Percentiles rank a stretch among this genome's conserved stretches.
phyloP scores from a whole-genome alignment of 2,113 vertebrate genomes.

The Poeciliopsis retropinna region DNA sequence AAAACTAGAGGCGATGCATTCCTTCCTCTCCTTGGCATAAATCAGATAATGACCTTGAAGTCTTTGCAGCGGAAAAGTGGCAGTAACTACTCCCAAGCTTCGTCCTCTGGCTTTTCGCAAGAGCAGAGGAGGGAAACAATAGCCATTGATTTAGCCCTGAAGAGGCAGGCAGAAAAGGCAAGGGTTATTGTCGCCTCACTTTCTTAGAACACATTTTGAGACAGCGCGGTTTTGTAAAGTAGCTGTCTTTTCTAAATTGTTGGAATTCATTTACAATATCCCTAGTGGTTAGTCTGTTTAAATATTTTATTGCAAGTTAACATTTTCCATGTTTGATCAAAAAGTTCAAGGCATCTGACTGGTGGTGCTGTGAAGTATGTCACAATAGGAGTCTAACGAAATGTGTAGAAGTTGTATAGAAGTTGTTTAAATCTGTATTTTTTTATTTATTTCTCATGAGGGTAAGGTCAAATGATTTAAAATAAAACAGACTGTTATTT shows the following conservation, averaged over 20 bases:
- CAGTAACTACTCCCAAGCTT: slow-evolving; percentile 73
- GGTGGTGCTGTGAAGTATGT: not conserved
- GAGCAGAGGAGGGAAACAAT: slow-evolving; percentile 76
- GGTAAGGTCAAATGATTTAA: too few relatives aligned
- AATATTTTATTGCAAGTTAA: not conserved
- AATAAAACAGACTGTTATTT: too few relatives aligned
- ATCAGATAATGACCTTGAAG: slow-evolving; percentile 83
- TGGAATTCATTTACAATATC: not conserved
- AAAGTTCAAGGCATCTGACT: not conserved
- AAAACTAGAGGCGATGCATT: slow-evolving; percentile 62
- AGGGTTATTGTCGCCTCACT: slow-evolving; percentile 61
- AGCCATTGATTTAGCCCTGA: slow-evolving; percentile 78
- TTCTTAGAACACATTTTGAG: slow-evolving; percentile 29
- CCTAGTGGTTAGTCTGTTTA: not conserved
- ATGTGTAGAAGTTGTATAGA: too few relatives aligned
- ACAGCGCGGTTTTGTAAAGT: not conserved
- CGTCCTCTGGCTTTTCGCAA: slow-evolving; percentile 70
- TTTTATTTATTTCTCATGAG: too few relatives aligned
- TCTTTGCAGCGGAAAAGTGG: slow-evolving; percentile 58
- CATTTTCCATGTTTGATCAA: not conserved
- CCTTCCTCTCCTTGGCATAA: slow-evolving; percentile 63
- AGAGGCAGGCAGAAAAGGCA: slow-evolving; percentile 38
- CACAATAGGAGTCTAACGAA: not conserved
- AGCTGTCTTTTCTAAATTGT: slow-evolving; percentile 2
- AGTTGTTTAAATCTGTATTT: too few relatives aligned